These are phyloP conservation scores for Cerastis rubricosa DNA, from an alignment of 2,888 invertebrate species.

Conservation along the genomic window DNA sequence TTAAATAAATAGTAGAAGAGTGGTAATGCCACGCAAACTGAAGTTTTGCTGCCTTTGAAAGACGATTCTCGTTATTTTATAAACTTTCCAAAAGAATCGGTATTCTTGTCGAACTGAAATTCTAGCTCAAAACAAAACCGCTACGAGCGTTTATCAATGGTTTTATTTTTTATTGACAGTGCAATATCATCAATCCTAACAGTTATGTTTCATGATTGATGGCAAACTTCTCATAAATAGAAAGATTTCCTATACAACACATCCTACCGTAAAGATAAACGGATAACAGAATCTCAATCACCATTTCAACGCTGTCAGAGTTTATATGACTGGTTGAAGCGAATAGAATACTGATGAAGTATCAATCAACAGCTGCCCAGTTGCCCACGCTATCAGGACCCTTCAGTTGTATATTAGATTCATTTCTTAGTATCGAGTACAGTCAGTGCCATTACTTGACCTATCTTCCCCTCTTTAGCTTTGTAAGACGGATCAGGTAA, in stretches of 20 bases:
- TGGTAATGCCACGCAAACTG: neutral
- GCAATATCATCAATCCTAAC: neutral
- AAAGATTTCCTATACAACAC: constrained; percentile 28
- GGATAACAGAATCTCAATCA: constrained; percentile 46
- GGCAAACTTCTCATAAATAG: constrained; percentile 27
- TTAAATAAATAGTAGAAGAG: neutral
- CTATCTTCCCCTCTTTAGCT: no score
- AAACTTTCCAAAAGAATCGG: neutral
- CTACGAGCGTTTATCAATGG: no score
- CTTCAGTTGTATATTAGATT: constrained; percentile 65
- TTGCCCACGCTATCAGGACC: constrained; percentile 61
- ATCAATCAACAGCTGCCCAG: constrained; percentile 60
- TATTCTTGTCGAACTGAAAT: neutral
- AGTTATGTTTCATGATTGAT: constrained; percentile 4
- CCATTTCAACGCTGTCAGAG: constrained; percentile 43
- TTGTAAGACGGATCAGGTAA: no score
- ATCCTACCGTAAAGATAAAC: constrained; percentile 39
- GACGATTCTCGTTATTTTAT: neutral
- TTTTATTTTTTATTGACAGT: no score
- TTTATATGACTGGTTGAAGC: constrained; percentile 52
- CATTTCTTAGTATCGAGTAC: constrained; percentile 58
- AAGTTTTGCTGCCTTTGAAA: constrained; percentile 3
- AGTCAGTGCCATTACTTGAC: no score
- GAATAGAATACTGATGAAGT: constrained; percentile 61
- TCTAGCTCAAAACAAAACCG: neutral